Evolutionary conservation across 2,888 invertebrate species (phyloP), one percentile per base, ranked within the genome.

Genomic region (Lymantria dispar): DNA sequence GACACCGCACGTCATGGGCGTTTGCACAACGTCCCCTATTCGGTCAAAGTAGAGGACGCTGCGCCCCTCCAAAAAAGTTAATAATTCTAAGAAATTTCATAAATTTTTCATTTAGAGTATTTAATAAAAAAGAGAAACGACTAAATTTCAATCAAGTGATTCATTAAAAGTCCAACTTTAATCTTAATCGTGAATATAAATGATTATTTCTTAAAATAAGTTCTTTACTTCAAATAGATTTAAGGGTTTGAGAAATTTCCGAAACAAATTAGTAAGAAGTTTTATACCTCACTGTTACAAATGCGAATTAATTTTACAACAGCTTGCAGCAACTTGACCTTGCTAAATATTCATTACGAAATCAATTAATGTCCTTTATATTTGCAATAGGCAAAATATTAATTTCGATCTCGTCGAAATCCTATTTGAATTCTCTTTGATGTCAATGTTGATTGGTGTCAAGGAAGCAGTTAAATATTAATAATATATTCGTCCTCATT

Each of bases 181-280:
- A 53, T 46, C 48, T 31, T 40, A 47, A 50, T 43, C 30, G 36
- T 10, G 46, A 48, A 44, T 56, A 52, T 56, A 47, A 52, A 64
- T 50, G 47, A 43, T 47, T 43, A n/a, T 37, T 50, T 43, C 37
- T 49, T 47, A 46, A 43, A 48, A 36, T 14, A 33, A 38, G 22
- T 49, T 52, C 43, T 47, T 36, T 43, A 47, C n/a, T 40, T 52
- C 47, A 56, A 53, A 50, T 56, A 50, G 40, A 45, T 38, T 31
- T 31, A 41, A 46, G 12, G 3, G 12, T 46, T 46, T 33, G 10
- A 45, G 9, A 41, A 50, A 12, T 33, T 51, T 47, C 33, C 8
- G 7, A 46, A 45, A 40, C 10, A 10, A 54, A 48, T 54, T 43
- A 45, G 30, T 45, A 14, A 8, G 40, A 29, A 39, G 12, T 43